These are phyloP conservation scores for Zaprionus bogoriensis DNA, from an alignment of 2,888 invertebrate genomes.

Conservation along the genomic window DNA sequence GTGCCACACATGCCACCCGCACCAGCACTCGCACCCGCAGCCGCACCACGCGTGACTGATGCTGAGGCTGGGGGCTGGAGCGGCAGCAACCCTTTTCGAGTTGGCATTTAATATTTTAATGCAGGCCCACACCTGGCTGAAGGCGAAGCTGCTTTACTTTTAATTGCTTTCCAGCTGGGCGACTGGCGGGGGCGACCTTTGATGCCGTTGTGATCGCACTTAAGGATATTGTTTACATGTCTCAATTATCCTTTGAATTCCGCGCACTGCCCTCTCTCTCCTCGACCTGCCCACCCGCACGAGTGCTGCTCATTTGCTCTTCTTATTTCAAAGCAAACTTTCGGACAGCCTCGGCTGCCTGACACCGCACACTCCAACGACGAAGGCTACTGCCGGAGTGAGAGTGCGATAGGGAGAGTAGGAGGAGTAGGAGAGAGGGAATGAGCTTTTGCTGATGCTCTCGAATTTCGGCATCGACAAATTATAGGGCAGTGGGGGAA, in stretches of 20 bases:
- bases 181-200: constrained; percentile 56
- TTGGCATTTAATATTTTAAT: constrained; percentile 48
- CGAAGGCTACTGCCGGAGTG: neutral
- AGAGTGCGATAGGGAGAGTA: neutral
- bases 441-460: neutral
- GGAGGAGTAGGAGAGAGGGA: neutral
- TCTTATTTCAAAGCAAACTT: constrained; percentile 62
- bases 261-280: constrained; percentile 23
- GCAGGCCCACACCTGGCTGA: constrained; percentile 10
- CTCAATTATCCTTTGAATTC: constrained; percentile 73
- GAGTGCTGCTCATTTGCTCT: constrained; percentile 40
- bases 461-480: constrained; percentile 23
- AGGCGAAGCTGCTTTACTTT: constrained; percentile 22
- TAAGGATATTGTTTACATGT: constrained; percentile 73
- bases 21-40: neutral
- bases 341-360: constrained; percentile 37
- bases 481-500: constrained; percentile 2
- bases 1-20: constrained; percentile 28
- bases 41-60: too few species aligned
- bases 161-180: constrained; percentile 70
- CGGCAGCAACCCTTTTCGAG: constrained; percentile 38
- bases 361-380: constrained; percentile 21
- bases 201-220: constrained; percentile 63
- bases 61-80: neutral
- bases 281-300: neutral